Percentiles rank a stretch among this genome's conserved stretches.
Evolutionary conservation across 92 coral and sea anemone species (phyloP).

Genomic region (Metridium senile): DNA sequence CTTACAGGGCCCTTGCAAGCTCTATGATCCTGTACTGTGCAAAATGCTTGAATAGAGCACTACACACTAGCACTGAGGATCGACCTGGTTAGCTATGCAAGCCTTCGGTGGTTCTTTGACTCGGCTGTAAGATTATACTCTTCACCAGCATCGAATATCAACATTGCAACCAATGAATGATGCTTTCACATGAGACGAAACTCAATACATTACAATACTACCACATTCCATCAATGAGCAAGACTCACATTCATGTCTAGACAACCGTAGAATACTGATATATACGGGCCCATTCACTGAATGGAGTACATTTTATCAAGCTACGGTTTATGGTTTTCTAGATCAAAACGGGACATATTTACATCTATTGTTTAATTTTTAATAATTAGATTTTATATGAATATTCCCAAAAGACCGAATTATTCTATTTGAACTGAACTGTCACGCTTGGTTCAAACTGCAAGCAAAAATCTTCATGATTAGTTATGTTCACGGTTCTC

Average conservation of each 20-base stretch:
- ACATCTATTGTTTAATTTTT: too few relatives aligned
- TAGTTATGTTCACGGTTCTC: too few relatives aligned
- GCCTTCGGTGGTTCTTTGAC: conserved; percentile 34
- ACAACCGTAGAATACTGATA: too few relatives aligned
- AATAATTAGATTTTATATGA: too few relatives aligned
- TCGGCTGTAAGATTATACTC: conserved; percentile 32
- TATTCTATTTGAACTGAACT: too few relatives aligned
- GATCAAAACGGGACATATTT: too few relatives aligned
- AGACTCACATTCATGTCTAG: conserved; percentile 30
- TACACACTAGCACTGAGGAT: conserved; percentile 58
- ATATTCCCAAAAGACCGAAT: too few relatives aligned
- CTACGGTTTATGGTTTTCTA: too few relatives aligned
- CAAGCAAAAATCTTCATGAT: too few relatives aligned
- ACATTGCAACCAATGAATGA: conserved; percentile 60
- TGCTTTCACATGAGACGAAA: conserved; percentile 46
- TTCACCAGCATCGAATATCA: conserved; percentile 39
- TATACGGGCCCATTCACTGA: too few relatives aligned
- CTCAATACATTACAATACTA: conserved; percentile 5
- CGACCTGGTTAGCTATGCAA: conserved; percentile 27
- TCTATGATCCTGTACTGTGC: conserved; percentile 57
- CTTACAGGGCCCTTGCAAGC: conserved; percentile 26
- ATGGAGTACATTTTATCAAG: too few relatives aligned
- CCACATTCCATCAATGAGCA: conserved; percentile 29
- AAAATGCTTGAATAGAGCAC: conserved; percentile 65
- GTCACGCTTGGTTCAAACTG: too few relatives aligned